phyloP scores from a whole-genome alignment of 2,113 vertebrate species.

The Sinocyclocheilus anophthalmus region DNA sequence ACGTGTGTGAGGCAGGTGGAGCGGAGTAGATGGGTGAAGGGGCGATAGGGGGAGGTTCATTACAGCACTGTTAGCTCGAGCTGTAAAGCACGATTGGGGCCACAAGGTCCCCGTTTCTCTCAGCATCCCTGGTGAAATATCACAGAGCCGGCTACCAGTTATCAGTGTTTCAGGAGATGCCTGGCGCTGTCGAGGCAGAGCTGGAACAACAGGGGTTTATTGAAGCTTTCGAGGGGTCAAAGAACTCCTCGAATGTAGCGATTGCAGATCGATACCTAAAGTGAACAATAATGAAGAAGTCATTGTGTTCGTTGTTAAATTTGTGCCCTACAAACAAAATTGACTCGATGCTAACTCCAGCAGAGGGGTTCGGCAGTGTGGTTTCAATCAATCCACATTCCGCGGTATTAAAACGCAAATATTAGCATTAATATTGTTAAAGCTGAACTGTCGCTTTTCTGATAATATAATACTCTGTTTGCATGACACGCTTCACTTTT shows the following conservation, averaged over 20 bases:
- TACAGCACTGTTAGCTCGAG: slow-evolving; percentile 47
- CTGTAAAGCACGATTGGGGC: slow-evolving; percentile 52
- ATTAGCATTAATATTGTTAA: slow-evolving; percentile 22
- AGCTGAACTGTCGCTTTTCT: not conserved
- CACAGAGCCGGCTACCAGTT: slow-evolving; percentile 46
- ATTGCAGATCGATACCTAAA: slow-evolving; percentile 58
- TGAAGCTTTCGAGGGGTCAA: slow-evolving; percentile 47
- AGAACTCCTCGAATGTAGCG: slow-evolving; percentile 53
- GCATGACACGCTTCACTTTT: not conserved
- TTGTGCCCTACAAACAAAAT: slow-evolving; percentile 32
- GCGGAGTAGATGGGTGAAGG: slow-evolving; percentile 21
- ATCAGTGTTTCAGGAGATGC: slow-evolving; percentile 48
- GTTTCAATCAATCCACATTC: slow-evolving; percentile 39
- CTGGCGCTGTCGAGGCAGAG: slow-evolving; percentile 38
- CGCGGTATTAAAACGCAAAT: slow-evolving; percentile 29
- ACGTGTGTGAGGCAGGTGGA: slow-evolving; percentile 7
- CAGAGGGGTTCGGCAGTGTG: slow-evolving; percentile 26
- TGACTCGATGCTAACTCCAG: slow-evolving; percentile 38
- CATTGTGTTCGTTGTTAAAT: slow-evolving; percentile 35
- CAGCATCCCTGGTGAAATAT: slow-evolving; percentile 55
- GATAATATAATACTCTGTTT: not conserved
- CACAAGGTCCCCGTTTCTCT: slow-evolving; percentile 39
- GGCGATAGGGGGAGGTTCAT: slow-evolving; percentile 42
- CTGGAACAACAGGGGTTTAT: slow-evolving; percentile 35
- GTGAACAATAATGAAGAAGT: slow-evolving; percentile 58